Evolutionary conservation across 2,888 invertebrate genomes (phyloP).

Genomic region (Operophtera brumata): DNA sequence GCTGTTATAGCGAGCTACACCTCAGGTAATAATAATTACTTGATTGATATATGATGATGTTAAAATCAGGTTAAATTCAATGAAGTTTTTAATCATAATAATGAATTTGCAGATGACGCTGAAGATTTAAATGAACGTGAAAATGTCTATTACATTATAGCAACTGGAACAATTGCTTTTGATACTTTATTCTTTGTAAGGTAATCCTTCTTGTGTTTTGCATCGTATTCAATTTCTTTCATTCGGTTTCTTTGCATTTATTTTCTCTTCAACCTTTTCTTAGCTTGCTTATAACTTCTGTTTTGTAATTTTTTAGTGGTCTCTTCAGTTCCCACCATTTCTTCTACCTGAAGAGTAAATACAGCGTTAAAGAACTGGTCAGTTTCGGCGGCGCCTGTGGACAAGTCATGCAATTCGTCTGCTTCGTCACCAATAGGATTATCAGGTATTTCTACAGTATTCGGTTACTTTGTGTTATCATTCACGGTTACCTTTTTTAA

Average conservation of each 20-base stretch:
- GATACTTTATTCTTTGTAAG: constrained; percentile 84
- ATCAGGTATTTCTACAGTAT: constrained; percentile 74
- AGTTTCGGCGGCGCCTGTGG: constrained; percentile 68
- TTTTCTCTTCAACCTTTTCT: no score
- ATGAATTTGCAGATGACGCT: constrained; percentile 66
- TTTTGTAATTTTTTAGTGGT: constrained; percentile 67
- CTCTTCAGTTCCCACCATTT: constrained; percentile 82
- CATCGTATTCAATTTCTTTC: neutral
- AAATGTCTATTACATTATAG: constrained; percentile 73
- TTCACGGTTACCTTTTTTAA: neutral
- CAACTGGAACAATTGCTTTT: constrained; percentile 80
- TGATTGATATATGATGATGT: neutral
- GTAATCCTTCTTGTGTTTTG: constrained; percentile 50
- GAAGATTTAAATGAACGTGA: constrained; percentile 63
- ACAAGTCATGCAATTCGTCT: constrained; percentile 73
- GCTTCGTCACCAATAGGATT: constrained; percentile 77
- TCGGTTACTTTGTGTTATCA: neutral
- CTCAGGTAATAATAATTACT: constrained; percentile 66
- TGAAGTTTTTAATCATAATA: neutral
- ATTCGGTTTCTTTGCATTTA: no score
- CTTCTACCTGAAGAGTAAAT: constrained; percentile 78
- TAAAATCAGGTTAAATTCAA: neutral
- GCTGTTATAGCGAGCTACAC: constrained; percentile 83
- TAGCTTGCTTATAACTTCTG: no score
- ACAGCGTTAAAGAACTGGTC: constrained; percentile 70